Percentiles rank a stretch among this genome's conserved stretches.
These are phyloP conservation scores for Pagrus major DNA, from an alignment of 2,113 vertebrate genomes.

Conservation along the genomic window DNA sequence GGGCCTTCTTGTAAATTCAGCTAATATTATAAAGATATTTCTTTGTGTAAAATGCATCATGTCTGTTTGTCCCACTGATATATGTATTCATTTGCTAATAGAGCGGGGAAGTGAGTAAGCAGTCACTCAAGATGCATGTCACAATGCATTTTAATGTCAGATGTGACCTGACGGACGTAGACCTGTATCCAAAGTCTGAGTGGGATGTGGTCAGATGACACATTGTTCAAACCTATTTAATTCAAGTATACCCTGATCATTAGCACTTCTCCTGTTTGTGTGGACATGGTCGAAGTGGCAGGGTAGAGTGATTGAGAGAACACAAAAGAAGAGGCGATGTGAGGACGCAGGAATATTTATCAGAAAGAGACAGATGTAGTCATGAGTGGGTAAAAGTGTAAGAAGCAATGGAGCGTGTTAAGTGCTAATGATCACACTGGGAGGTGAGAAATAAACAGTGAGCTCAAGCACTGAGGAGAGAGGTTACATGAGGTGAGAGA, in stretches of 20 bases:
- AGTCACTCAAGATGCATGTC: no score
- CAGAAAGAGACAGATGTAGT: background rate
- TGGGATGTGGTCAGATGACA: background rate
- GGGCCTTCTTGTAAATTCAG: no score
- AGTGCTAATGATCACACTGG: background rate
- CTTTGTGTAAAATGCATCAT: no score
- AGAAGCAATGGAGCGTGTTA: background rate
- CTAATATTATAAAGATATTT: no score
- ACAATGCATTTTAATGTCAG: no score
- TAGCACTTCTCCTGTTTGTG: background rate
- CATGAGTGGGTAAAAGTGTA: background rate
- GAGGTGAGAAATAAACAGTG: slow-evolving; percentile 19
- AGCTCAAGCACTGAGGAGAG: background rate
- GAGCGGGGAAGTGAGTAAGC: no score
- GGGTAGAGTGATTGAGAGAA: no score
- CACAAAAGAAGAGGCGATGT: background rate
- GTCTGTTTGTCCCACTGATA: no score
- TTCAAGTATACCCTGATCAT: background rate
- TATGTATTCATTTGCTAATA: no score
- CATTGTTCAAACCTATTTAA: background rate
- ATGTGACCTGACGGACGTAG: no score
- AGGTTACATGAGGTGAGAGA: background rate
- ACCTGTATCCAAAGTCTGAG: no score
- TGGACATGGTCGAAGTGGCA: no score
- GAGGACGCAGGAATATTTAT: slow-evolving; percentile 5